Conservation (phyloP, 2,797 vertebrate species). For the Chromobotia macracanthus region DNA sequence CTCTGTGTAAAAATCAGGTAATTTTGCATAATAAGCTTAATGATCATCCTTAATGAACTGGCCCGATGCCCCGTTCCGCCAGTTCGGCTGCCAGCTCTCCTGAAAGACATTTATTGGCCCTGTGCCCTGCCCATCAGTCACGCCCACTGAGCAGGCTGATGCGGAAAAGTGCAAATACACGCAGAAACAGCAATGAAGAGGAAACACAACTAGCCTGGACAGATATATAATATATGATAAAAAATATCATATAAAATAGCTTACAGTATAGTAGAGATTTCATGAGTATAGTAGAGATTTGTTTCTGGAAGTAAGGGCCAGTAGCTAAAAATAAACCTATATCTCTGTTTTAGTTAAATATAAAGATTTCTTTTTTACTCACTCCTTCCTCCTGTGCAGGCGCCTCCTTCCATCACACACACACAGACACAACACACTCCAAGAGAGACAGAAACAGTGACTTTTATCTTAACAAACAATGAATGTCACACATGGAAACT, state of each 20-base stretch:
- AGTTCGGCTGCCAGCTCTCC: slow-evolving; percentile 50
- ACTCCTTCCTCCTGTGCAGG: too few species aligned
- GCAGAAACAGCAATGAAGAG: slow-evolving; percentile 58
- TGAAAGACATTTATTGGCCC: slow-evolving; percentile 67
- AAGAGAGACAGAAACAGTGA: too few species aligned
- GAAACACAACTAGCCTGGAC: slow-evolving; percentile 29
- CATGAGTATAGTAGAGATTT: too few species aligned
- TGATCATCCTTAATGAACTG: slow-evolving; percentile 72
- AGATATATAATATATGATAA: background rate
- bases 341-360: slow-evolving; percentile 18
- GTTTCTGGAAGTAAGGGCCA: background rate
- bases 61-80: slow-evolving; percentile 64
- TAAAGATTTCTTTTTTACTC: too few species aligned
- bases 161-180: slow-evolving; percentile 66
- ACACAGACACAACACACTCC: too few species aligned
- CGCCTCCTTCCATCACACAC: too few species aligned
- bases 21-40: slow-evolving; percentile 73
- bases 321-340: background rate
- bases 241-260: too few species aligned
- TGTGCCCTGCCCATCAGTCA: slow-evolving; percentile 62
- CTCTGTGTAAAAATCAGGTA: slow-evolving; percentile 63
- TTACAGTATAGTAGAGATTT: too few species aligned
- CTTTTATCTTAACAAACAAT: too few species aligned
- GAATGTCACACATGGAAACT: too few species aligned
- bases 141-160: slow-evolving; percentile 64